phyloP scores from a whole-genome alignment of 1,140 invertebrate species.

The Lordiphosa collinella region DNA sequence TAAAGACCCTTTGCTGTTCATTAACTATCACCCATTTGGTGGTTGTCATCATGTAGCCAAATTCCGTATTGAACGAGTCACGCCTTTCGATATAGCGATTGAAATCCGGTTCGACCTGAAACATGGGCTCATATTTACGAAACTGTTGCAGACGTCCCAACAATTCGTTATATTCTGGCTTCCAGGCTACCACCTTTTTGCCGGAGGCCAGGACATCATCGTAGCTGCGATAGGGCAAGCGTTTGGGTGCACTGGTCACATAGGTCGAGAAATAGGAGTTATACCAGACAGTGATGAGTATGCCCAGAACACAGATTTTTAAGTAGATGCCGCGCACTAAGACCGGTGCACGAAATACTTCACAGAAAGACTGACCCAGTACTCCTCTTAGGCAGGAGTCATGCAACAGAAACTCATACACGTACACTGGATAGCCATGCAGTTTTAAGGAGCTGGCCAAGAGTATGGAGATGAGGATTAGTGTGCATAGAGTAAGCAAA shows the following conservation, averaged over 20 bases:
- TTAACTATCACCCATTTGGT: conserved; percentile 54
- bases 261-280: conserved; percentile 71
- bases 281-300: conserved; percentile 65
- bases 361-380: conserved; percentile 58
- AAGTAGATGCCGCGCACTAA: conserved; percentile 57
- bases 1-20: conserved; percentile 66
- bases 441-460: conserved; percentile 34
- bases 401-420: conserved; percentile 51
- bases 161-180: conserved; percentile 54
- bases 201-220: conserved; percentile 58
- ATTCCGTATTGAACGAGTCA: conserved; percentile 48
- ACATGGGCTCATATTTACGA: conserved; percentile 58
- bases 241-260: conserved; percentile 57
- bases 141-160: conserved; percentile 36
- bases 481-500: conserved; percentile 28
- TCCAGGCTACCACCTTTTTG: conserved; percentile 44
- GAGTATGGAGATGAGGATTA: conserved; percentile 38
- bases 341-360: conserved; percentile 40
- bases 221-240: conserved; percentile 29
- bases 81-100: conserved; percentile 32
- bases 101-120: conserved; percentile 44
- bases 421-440: conserved; percentile 39
- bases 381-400: conserved; percentile 60
- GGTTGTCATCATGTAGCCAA: conserved; percentile 54
- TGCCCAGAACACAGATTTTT: conserved; percentile 61